Evolutionary conservation across 2,113 vertebrate genomes (phyloP).

Genomic region (Rhodinocichla rosea): DNA sequence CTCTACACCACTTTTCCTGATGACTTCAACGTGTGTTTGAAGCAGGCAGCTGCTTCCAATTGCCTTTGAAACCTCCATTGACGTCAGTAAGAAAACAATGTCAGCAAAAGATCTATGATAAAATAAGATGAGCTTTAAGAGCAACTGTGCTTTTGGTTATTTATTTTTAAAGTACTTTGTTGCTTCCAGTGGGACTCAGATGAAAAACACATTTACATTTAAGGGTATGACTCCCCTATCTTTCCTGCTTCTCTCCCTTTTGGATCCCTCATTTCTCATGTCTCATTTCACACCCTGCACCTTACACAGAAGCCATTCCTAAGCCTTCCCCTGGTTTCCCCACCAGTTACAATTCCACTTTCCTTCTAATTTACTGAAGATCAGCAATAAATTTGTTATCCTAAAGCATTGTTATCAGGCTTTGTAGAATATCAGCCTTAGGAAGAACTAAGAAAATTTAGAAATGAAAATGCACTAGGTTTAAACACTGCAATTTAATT

Average conservation of each 20-base stretch:
- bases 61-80: background rate
- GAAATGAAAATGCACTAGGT: background rate
- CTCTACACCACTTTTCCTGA: background rate
- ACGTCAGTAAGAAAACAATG: constrained; percentile 4
- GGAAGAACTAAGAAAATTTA: background rate
- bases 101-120: background rate
- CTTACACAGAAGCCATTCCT: background rate
- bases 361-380: background rate
- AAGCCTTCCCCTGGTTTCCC: background rate
- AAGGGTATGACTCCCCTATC: background rate
- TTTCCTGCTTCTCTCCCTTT: background rate
- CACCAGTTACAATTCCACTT: background rate
- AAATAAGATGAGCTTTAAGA: background rate
- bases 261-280: background rate
- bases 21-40: background rate
- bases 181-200: background rate
- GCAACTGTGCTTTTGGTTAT: background rate
- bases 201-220: background rate
- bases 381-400: background rate
- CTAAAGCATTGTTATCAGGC: background rate
- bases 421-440: background rate
- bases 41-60: constrained; percentile 15
- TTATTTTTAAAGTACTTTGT: background rate
- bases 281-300: background rate
- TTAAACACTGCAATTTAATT: background rate